These are phyloP conservation scores for Lathronympha strigana DNA, from an alignment of 2,888 invertebrate species.

Conservation along the genomic window DNA sequence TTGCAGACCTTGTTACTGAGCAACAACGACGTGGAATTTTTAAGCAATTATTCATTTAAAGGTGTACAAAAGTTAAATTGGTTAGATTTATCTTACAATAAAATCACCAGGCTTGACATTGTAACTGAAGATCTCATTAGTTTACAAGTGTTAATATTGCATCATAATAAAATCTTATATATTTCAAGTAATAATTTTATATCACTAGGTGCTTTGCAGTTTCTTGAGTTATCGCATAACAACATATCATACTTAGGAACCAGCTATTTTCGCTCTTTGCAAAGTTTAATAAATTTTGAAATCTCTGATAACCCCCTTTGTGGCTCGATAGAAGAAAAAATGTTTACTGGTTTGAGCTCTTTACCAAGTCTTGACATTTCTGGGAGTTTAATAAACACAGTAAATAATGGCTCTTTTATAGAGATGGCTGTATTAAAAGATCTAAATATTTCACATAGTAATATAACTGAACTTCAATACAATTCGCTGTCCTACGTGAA, in stretches of 20 bases:
- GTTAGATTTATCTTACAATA: slow-evolving; percentile 65
- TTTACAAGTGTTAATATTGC: slow-evolving; percentile 55
- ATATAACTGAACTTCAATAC: slow-evolving; percentile 57
- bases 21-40: slow-evolving; percentile 56
- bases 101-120: slow-evolving; percentile 59
- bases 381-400: slow-evolving; percentile 52
- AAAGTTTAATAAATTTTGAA: slow-evolving; percentile 58
- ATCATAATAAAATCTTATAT: slow-evolving; percentile 57
- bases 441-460: slow-evolving; percentile 63
- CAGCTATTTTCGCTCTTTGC: slow-evolving; percentile 57
- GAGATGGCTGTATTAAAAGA: slow-evolving; percentile 59
- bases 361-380: slow-evolving; percentile 66
- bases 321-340: slow-evolving; percentile 55
- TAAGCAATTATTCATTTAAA: slow-evolving; percentile 58
- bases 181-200: slow-evolving; percentile 56
- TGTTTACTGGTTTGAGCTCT: slow-evolving; percentile 61
- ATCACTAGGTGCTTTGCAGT: slow-evolving; percentile 53
- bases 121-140: slow-evolving; percentile 56
- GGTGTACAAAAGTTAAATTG: slow-evolving; percentile 50
- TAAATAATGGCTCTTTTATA: slow-evolving; percentile 64
- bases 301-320: slow-evolving; percentile 63
- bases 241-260: slow-evolving; percentile 57
- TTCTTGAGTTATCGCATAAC: slow-evolving; percentile 66
- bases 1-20: slow-evolving; percentile 56
- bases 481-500: slow-evolving; percentile 61